Evolutionary conservation across 2,797 vertebrate genomes (phyloP), one percentile per base, ranked within the genome.

Genomic region (Remorina albescens): DNA sequence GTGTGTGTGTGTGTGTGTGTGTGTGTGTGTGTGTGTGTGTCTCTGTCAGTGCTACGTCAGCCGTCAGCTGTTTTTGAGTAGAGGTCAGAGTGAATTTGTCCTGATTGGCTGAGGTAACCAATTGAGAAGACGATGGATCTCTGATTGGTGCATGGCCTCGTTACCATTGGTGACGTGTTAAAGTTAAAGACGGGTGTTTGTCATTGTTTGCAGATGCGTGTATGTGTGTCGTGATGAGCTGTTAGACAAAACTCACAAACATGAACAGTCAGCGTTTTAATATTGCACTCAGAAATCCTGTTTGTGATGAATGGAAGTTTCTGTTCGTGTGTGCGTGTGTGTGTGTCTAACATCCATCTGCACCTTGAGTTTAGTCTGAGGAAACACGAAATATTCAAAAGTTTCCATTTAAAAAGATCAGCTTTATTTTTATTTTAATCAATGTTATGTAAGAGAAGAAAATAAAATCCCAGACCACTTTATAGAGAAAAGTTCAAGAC

Each of bases 91-190:
- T 58, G 58, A 12, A 39, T 59, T 50, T 3, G 0, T 44, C 32
- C 67, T 37, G 69, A 67, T 70, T 77, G 53, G 64, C 42, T 2
- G 60, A 76, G 76, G 63, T 73, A 57, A 63, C 44, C 5, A 62
- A 72, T 57, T 72, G 79, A 74, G 68, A 73, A 46, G 55, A 62
- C 2, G 11, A 37, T 4, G 8, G 65, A 76, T 50, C 53, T 80
- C 67, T 23, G 71, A 41, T 65, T 53, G 71, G 26, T 72, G 77
- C 59, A 47, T 28, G 67, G 49, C 72, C n/a, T 61, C 4, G 60
- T 72, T 11, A 36, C 67, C 57, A n/a, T 67, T 77, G 47, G 13
- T 34, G 36, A n/a, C 2, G 26, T 30, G 42, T 13, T 44, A 11
- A 16, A 4, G 54, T 19, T 15, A 18, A 19, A 6, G 25, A 28